A percentile compares a stretch with the other conserved stretches of the same genome.
phyloP scores from a whole-genome alignment of 2,888 invertebrate genomes.

The Pseudoips prasinana region DNA sequence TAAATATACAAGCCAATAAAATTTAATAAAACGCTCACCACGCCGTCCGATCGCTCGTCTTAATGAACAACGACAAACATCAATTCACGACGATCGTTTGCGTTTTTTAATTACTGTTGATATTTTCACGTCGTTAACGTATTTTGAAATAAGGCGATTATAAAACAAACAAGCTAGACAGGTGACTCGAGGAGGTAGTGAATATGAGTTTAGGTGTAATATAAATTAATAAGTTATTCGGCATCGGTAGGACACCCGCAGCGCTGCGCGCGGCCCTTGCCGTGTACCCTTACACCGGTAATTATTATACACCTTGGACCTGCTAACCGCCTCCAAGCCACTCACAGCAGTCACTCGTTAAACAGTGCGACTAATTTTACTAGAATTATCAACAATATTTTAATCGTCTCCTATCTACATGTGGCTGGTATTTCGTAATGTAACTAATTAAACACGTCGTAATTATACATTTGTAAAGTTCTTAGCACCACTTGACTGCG shows the following conservation, averaged over 20 bases:
- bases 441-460: slow-evolving; percentile 34
- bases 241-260: slow-evolving; percentile 56
- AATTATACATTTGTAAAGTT: slow-evolving; percentile 26
- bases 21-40: slow-evolving; percentile 68
- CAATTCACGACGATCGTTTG: slow-evolving; percentile 61
- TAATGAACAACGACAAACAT: slow-evolving; percentile 66
- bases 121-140: slow-evolving; percentile 77
- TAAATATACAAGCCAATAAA: slow-evolving; percentile 55
- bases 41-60: slow-evolving; percentile 42
- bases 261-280: slow-evolving; percentile 39
- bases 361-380: slow-evolving; percentile 31
- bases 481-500: background rate
- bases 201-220: slow-evolving; percentile 68
- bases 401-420: slow-evolving; percentile 30
- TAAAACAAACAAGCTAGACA: slow-evolving; percentile 75
- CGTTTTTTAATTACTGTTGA: slow-evolving; percentile 74
- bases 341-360: slow-evolving; percentile 32
- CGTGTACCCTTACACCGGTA: slow-evolving; percentile 36
- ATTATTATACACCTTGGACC: slow-evolving; percentile 39
- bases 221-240: slow-evolving; percentile 77
- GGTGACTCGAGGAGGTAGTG: slow-evolving; percentile 68
- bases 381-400: slow-evolving; percentile 31
- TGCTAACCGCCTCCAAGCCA: slow-evolving; percentile 27
- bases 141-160: slow-evolving; percentile 64
- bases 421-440: slow-evolving; percentile 30